phyloP scores from a whole-genome alignment of 2,113 vertebrate genomes.

The Scartelaos histophorus region DNA sequence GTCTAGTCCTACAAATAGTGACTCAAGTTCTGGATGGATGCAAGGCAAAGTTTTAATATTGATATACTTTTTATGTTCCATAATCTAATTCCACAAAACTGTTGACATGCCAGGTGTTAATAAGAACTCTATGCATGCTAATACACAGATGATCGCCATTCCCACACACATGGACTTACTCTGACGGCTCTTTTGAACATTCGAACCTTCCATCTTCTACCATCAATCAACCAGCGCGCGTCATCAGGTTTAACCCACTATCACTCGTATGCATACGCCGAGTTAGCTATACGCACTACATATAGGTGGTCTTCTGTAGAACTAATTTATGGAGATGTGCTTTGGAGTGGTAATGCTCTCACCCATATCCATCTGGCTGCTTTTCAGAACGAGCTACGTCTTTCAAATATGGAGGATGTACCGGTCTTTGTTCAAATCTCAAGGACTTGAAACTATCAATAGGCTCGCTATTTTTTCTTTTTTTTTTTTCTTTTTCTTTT shows the following conservation, averaged over 20 bases:
- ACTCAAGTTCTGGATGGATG: too few species aligned
- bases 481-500: background rate
- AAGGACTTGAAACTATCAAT: conserved; percentile 50
- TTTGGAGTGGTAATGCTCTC: conserved; percentile 26
- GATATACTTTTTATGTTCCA: too few species aligned
- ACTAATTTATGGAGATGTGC: conserved; percentile 11
- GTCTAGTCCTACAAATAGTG: too few species aligned
- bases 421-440: conserved; percentile 65
- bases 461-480: background rate
- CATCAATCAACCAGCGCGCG: background rate
- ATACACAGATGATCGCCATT: too few species aligned
- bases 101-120: too few species aligned
- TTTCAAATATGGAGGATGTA: conserved; percentile 60
- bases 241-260: background rate
- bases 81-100: too few species aligned
- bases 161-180: background rate
- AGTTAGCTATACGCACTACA: background rate
- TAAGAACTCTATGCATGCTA: too few species aligned
- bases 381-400: conserved; percentile 44
- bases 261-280: background rate
- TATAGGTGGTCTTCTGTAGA: background rate
- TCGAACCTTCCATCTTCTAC: background rate
- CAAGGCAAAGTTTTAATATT: too few species aligned
- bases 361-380: conserved; percentile 31
- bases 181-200: background rate